phyloP scores from a whole-genome alignment of 1,140 invertebrate genomes.

The Drosophila rufa region DNA sequence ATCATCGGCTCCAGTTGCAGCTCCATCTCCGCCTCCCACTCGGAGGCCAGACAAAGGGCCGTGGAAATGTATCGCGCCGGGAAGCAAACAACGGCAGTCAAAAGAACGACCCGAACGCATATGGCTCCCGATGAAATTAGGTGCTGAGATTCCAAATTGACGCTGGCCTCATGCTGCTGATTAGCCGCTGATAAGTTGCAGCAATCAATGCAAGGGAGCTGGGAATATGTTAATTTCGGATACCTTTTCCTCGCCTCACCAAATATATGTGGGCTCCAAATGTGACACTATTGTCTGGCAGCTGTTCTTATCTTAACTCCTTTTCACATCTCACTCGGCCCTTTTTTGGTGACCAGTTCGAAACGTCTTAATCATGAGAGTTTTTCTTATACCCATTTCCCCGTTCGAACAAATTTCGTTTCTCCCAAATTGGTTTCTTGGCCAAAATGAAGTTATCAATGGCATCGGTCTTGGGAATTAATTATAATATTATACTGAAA shows the following conservation, averaged over 20 bases:
- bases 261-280: conserved; percentile 64
- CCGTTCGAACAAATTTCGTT: conserved; percentile 45
- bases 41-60: conserved; percentile 59
- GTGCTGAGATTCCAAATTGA: conserved; percentile 78
- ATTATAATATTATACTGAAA: conserved; percentile 66
- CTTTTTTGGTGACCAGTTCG: conserved; percentile 34
- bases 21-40: conserved; percentile 23
- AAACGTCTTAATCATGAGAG: conserved; percentile 64
- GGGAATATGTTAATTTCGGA: conserved; percentile 64
- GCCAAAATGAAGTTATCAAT: conserved; percentile 52
- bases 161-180: conserved; percentile 69
- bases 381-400: conserved; percentile 13
- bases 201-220: conserved; percentile 72
- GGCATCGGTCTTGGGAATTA: conserved; percentile 39
- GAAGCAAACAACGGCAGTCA: conserved; percentile 44
- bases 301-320: conserved; percentile 43
- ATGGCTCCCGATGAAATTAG: conserved; percentile 64
- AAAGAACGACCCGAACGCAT: conserved; percentile 29
- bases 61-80: conserved; percentile 64
- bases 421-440: conserved; percentile 7
- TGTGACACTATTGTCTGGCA: conserved; percentile 71
- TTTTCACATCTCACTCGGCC: conserved; percentile 8
- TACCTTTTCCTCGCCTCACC: conserved; percentile 15
- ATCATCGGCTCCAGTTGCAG: conserved; percentile 11
- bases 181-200: conserved; percentile 79